Base-by-base conservation (phyloP, 2,797 vertebrate species). In the Amphiprion clarkii region DNA sequence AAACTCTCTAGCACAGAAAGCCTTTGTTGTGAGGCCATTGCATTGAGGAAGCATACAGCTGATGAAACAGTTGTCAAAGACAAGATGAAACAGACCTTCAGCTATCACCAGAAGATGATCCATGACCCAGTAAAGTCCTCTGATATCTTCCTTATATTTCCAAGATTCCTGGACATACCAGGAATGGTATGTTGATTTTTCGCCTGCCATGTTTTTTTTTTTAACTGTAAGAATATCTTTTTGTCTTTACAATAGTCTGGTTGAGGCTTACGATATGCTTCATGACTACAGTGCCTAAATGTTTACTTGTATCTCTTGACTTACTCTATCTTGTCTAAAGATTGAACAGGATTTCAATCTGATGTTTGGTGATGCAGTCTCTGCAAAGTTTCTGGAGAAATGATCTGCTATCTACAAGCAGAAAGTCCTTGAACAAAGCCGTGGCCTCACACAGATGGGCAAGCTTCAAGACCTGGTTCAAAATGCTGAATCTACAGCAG, bases 341-440 rank as follows among this genome's bases (percentile, higher is more conserved):
- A 67, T 78, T 11, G 80, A 79, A 39, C 76, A 79, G 17, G 71
- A 83, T 55, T 83, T 83, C 7, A 64, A 16, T 55, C 29, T 64
- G 44, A 71, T 76, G 53, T 83, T 79, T 72, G 76, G 67, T 75
- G 71, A 78, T 63, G 62, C 1, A 3, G 29, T 3, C 27, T 40
- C 76, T 75, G 25, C 52, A 60, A 74, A 63, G 59, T 59, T 81
- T 49, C 54, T 78, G 54, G 80, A 83, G 80, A 81, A 78, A 49
- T 80, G 80, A 62, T 71, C 79, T 1, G 70, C 79, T 23, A 0
- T 19, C 42, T 68, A 69, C 55, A 76, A 40, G 55, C 17, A 44
- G 48, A 85, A 76, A 70, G 64, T 76, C 60, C 44, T 82, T 39
- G 3, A 79, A 31, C 72, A 74, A 52, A 74, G 59, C 48, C 19